A percentile compares a stretch with the other conserved stretches of the same genome.
These are phyloP conservation scores for Ypsolopha sequella DNA, from an alignment of 2,888 invertebrate species.

Conservation along the genomic window DNA sequence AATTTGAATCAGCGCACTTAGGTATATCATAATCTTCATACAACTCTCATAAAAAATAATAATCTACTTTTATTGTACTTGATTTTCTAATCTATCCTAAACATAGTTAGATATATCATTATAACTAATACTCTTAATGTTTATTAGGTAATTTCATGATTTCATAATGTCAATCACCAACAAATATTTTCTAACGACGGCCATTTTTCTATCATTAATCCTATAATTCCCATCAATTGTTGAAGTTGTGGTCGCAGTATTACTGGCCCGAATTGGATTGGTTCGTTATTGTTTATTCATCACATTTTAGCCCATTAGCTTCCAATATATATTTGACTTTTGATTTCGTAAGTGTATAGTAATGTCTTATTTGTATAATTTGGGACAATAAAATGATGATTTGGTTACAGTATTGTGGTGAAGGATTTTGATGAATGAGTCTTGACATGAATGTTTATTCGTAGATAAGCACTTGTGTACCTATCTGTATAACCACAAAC, in stretches of 20 bases:
- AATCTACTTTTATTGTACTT: no score
- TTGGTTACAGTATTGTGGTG: not conserved
- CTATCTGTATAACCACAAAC: no score
- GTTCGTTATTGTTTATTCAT: constrained; percentile 10
- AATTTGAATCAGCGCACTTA: no score
- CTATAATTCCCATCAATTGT: constrained; percentile 23
- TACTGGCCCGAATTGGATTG: constrained; percentile 13
- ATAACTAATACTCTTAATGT: constrained; percentile 4
- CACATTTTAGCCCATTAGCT: constrained; percentile 1
- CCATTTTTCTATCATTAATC: constrained; percentile 42
- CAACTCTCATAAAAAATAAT: no score
- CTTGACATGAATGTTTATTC: no score
- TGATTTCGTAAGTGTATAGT: constrained; percentile 2
- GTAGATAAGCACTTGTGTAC: no score
- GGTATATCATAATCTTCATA: no score
- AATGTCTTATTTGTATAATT: not conserved
- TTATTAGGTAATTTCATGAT: constrained; percentile 14
- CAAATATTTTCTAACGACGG: constrained; percentile 28
- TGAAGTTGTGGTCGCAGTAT: constrained; percentile 19
- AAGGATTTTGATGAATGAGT: not conserved
- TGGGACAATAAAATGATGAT: no score
- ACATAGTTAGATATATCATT: no score
- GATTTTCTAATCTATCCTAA: no score
- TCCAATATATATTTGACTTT: constrained; percentile 1
- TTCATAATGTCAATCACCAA: constrained; percentile 10